Percentiles rank a stretch among this genome's conserved stretches.
Conservation (phyloP, 2,888 invertebrate genomes). For the Tipula helvola region DNA sequence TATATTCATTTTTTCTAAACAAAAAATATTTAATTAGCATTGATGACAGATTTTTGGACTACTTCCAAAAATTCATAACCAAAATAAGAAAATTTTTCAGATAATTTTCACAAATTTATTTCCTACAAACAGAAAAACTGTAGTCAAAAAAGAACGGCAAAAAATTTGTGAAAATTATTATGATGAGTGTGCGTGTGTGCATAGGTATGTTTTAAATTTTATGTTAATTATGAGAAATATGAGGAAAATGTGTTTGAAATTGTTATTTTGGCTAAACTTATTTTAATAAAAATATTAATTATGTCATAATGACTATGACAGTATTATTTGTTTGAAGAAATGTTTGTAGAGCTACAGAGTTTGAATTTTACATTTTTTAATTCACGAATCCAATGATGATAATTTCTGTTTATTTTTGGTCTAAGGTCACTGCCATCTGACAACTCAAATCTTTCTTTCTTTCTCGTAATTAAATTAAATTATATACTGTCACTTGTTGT, state of each 20-base stretch:
- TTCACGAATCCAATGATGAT: not conserved
- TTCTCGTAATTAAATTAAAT: too few relatives aligned
- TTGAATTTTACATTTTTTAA: not conserved
- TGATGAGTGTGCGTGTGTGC: not conserved
- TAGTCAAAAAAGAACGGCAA: not conserved
- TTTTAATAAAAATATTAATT: not conserved
- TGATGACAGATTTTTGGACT: not conserved
- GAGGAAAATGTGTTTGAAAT: not conserved
- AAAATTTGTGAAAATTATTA: not conserved
- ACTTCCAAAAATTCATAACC: not conserved
- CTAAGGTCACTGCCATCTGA: too few relatives aligned
- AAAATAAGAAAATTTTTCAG: not conserved
- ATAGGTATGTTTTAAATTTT: not conserved
- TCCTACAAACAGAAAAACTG: not conserved
- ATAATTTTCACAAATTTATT: not conserved
- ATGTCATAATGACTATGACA: not conserved
- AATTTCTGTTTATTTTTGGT: not conserved
- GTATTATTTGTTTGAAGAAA: not conserved
- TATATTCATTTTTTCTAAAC: not conserved
- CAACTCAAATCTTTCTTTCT: too few relatives aligned
- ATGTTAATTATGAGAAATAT: not conserved
- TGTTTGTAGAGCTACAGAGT: not conserved
- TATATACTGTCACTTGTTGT: too few relatives aligned
- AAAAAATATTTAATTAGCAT: not conserved
- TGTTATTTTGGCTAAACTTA: not conserved